These are phyloP conservation scores for Saiga tatarica DNA, from an alignment of 2,113 vertebrate genomes.

Conservation along the genomic window DNA sequence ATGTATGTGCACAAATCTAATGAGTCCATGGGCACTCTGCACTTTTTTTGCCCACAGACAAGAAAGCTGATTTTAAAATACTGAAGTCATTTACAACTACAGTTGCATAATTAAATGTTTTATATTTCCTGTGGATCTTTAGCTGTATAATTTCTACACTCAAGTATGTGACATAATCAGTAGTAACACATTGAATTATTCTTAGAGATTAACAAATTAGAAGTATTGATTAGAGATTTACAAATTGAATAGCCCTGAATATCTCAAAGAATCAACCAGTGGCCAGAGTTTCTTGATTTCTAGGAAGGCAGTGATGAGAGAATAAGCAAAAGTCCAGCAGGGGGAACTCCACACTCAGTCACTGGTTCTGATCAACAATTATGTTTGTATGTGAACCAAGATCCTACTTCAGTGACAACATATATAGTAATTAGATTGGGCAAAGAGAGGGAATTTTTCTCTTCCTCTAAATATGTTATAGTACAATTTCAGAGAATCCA, in stretches of 20 bases:
- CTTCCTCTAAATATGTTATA: not conserved
- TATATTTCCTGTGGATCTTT: not conserved
- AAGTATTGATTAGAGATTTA: not conserved
- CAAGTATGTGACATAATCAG: not conserved
- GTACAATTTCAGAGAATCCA: fast-evolving
- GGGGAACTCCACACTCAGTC: not conserved
- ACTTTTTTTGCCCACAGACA: not conserved
- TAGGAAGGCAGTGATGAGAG: not conserved
- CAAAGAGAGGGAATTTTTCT: not conserved
- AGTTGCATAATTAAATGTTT: not conserved
- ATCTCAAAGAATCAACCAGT: not conserved
- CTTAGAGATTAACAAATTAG: not conserved
- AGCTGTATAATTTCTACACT: not conserved
- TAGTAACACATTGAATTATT: not conserved
- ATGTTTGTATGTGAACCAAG: not conserved
- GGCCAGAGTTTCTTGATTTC: not conserved
- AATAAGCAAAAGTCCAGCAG: not conserved
- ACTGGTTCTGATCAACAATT: not conserved
- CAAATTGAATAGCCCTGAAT: not conserved
- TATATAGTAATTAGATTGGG: not conserved
- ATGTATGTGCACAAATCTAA: not conserved
- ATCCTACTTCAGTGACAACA: not conserved
- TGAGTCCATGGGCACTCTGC: not conserved
- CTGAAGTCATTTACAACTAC: not conserved
- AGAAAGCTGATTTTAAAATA: not conserved